Conservation (phyloP, 2,888 invertebrate genomes). For the Bombylius discolor region DNA sequence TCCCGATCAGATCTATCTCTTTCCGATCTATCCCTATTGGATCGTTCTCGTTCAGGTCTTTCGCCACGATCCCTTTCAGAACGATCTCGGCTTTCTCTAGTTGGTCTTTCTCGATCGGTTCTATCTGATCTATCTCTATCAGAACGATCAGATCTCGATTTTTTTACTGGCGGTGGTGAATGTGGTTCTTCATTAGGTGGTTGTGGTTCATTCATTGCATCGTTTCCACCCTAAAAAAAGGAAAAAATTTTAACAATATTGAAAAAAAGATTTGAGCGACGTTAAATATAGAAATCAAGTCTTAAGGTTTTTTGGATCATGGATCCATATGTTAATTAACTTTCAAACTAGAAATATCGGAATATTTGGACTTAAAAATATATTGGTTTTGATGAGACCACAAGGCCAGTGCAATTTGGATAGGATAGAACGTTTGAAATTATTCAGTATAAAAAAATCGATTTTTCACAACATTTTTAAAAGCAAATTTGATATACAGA, state of each 20-base stretch:
- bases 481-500: too few relatives aligned
- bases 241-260: background rate
- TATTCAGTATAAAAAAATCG: too few relatives aligned
- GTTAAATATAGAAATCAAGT: background rate
- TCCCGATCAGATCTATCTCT: background rate
- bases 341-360: too few relatives aligned
- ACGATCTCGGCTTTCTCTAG: background rate
- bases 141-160: background rate
- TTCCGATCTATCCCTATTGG: background rate
- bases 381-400: too few relatives aligned
- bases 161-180: slow-evolving; percentile 11
- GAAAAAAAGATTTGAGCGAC: background rate
- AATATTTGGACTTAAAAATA: too few relatives aligned
- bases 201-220: slow-evolving; percentile 6
- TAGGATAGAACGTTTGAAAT: too few relatives aligned
- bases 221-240: slow-evolving; percentile 11
- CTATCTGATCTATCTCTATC: background rate
- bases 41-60: background rate
- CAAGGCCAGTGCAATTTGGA: too few relatives aligned
- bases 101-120: background rate
- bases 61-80: background rate
- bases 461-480: too few relatives aligned
- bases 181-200: slow-evolving; percentile 11
- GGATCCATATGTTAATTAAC: too few relatives aligned
- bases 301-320: too few relatives aligned